A percentile compares a stretch with the other conserved stretches of the same genome.
Conservation (phyloP, 2,888 invertebrate genomes). For the Pristionchus exspectatus region DNA sequence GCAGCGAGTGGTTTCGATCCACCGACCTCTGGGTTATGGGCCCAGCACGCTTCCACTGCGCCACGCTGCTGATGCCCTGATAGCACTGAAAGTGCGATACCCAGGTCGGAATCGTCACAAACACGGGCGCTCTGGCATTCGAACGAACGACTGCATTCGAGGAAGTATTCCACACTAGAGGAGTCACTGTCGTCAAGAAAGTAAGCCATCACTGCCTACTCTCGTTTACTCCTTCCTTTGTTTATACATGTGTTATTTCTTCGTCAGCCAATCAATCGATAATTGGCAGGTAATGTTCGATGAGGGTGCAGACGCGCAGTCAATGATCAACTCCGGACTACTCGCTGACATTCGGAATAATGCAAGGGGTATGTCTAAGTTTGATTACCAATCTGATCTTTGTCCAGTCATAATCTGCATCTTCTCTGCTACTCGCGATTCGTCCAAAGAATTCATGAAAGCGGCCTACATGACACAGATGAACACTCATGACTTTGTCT, state of each 20-base stretch:
- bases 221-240: background rate
- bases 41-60: slow-evolving; percentile 89
- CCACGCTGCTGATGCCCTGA: slow-evolving; percentile 84
- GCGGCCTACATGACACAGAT: slow-evolving; percentile 58
- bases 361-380: slow-evolving; percentile 68
- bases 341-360: slow-evolving; percentile 72
- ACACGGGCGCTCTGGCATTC: slow-evolving; percentile 75
- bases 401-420: slow-evolving; percentile 74
- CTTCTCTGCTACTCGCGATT: slow-evolving; percentile 77
- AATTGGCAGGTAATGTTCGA: slow-evolving; percentile 71
- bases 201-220: slow-evolving; percentile 31
- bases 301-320: slow-evolving; percentile 71
- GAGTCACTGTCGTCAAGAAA: slow-evolving; percentile 71
- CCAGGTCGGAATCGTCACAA: slow-evolving; percentile 75
- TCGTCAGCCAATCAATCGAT: background rate
- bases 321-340: slow-evolving; percentile 71
- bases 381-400: background rate
- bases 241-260: background rate
- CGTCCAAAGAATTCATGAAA: slow-evolving; percentile 77
- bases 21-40: slow-evolving; percentile 93
- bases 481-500: slow-evolving; percentile 76
- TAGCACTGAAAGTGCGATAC: background rate
- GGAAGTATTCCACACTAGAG: slow-evolving; percentile 74
- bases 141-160: slow-evolving; percentile 75
- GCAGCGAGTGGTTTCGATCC: slow-evolving; percentile 78